Base-by-base conservation (phyloP, 30 jellyfish, hydroid and myxozoan genomes). In the Aurelia sp. region DNA sequence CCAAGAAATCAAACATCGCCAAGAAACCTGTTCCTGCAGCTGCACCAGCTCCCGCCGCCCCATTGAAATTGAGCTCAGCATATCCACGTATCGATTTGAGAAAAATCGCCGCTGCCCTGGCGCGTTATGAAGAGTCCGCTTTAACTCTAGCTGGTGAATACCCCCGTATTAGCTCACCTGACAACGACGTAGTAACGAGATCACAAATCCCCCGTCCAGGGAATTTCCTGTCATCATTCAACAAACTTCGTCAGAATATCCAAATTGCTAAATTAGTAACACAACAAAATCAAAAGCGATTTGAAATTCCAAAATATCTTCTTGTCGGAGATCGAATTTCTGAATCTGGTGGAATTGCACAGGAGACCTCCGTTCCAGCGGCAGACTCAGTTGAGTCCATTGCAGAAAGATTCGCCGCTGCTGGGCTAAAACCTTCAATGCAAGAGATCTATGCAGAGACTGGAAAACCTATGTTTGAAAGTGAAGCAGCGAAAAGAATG, bases 361-460 rank as follows among this genome's bases (percentile, higher is more conserved):
- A 63, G 75, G 73, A 70, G 22, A 20, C 86, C 44, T 40, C 92
- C 33, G 47, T 78, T 17, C 86, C 91, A 57, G 88, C 89, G 66
- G 99, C 99, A 20, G 99, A 85, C 59, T 83, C 95, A 8, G 8
- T 76, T 20, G 95, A 94, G 67, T 94, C 99, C 17, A 95, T 94
- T 13, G 63, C 82, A 65, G 84, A 85, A 50, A 61, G 99, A 55
- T 94, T 89, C 82, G 58, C 53, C 5, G 84, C 89, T 16, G 95
- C 99, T 1, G 99, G 99, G 15, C 60, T 76, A 63, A 84, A 81
- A 38, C 99, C 99, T 5, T 81, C 96, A 1, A 70, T 94, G 70
- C 94, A 88, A 27, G 99, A 94, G 48, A 81, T 68, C 72, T 94
- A 94, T 74, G 95, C 99, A 19, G 99, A 94, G 77, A 94, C 99